Evolutionary conservation across 2,797 vertebrate species (phyloP).

Genomic region (Octomys mimax): DNA sequence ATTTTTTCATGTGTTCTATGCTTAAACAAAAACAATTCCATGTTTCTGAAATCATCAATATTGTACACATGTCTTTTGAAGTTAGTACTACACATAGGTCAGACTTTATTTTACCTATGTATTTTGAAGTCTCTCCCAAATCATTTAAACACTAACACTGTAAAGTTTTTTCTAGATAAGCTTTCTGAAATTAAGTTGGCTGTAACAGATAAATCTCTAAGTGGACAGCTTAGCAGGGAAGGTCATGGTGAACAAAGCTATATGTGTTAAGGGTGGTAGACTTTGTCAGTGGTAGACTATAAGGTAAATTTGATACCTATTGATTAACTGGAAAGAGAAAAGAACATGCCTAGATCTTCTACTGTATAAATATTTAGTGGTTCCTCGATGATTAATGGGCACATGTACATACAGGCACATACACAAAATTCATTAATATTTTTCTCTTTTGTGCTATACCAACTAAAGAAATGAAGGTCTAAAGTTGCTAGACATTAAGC

Average conservation of each 20-base stretch:
- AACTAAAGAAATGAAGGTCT: neutral
- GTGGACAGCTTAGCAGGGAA: neutral
- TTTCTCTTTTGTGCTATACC: neutral
- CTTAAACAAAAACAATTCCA: neutral
- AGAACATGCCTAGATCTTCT: neutral
- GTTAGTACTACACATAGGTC: neutral
- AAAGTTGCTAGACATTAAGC: neutral
- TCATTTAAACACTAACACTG: conserved; percentile 25
- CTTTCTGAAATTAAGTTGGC: conserved; percentile 29
- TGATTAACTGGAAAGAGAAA: neutral
- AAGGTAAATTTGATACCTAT: neutral
- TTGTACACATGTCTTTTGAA: neutral
- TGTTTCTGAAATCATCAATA: neutral
- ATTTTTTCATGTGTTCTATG: neutral
- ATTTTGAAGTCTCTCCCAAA: conserved; percentile 22
- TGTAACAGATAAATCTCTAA: neutral
- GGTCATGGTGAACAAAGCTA: neutral
- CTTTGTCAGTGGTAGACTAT: neutral
- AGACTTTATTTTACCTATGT: neutral
- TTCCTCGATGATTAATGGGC: conserved; percentile 1
- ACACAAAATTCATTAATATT: neutral
- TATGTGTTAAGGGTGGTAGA: neutral
- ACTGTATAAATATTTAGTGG: neutral
- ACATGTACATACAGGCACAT: neutral
- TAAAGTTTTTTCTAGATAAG: conserved; percentile 9